phyloP scores from a whole-genome alignment of 2,797 vertebrate species.

The Lepilemur ruficaudatus region DNA sequence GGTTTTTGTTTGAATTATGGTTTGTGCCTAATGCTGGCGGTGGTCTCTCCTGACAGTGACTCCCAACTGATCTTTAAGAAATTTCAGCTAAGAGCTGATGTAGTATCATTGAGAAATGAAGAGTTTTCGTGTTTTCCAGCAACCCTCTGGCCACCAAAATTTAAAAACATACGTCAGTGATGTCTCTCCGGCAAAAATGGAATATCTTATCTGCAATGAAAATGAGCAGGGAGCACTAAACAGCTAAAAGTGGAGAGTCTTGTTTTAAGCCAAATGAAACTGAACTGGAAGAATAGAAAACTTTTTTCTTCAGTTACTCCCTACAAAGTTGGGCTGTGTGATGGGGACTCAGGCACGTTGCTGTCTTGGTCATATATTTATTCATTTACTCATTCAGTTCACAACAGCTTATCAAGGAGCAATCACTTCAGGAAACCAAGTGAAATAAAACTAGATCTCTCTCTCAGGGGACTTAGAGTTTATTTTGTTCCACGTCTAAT shows the following conservation, averaged over 20 bases:
- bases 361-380: background rate
- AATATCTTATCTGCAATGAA: background rate
- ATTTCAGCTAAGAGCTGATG: background rate
- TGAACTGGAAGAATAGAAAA: background rate
- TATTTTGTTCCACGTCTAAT: background rate
- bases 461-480: background rate
- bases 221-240: background rate
- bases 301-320: background rate
- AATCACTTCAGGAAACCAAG: background rate
- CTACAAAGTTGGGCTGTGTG: background rate
- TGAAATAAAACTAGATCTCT: background rate
- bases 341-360: background rate
- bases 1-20: background rate
- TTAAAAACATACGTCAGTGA: background rate
- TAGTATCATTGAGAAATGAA: background rate
- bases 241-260: background rate
- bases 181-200: background rate
- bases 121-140: background rate
- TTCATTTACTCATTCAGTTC: background rate
- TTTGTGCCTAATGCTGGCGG: background rate
- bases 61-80: background rate
- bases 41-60: background rate
- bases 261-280: background rate
- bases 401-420: background rate
- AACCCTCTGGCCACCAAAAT: background rate